Base-by-base conservation (phyloP, 2,888 invertebrate species). In the Agrilus mali region DNA sequence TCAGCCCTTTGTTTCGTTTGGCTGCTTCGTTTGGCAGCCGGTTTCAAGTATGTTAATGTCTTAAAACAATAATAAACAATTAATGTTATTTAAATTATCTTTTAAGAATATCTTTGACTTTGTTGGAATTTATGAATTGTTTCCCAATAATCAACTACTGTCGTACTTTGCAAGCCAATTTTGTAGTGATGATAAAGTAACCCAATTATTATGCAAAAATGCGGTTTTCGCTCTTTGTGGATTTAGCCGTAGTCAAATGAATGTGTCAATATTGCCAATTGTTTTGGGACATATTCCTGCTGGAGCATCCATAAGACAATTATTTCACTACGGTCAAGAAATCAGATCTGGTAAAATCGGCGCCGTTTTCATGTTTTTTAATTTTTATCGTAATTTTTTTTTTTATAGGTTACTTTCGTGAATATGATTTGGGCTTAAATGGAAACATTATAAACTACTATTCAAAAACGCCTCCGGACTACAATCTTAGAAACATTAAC, bases 171-270 rank as follows among this genome's bases (percentile, higher is more conserved):
- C 74, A 15, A 61, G 70, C 43, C 42, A 67, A 0, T 46, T 74
- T 0, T 83, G 83, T 53, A 66, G 68, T 39, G 75, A 75, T 49
- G 70, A 72, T 10, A 71, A 70, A 1, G 44, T 69, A 4, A 71
- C 71, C 41, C 77, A 73, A 49, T 73, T 66, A 2, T 53, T 84
- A 4, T 86, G 86, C 60, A 70, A 72, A 36, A 80, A 79, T 56
- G 62, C 80, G 1, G 54, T 86, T 4, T 84, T 84, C 58, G 61
- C 84, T 4, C 53, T 86, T 3, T 72, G 68, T 4, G 82, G 82
- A 10, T 76, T 71, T 55, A 75, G 77, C 55, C 67, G 69, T 36
- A 65, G 64, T 7, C 76, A 79, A 59, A 65, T 72, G 33, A 72
- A 75, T 53, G 55, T 62, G 55, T 52, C 51, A 10, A 40, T 51